A percentile compares a stretch with the other conserved stretches of the same genome.
Conservation (phyloP, 2,888 invertebrate species). For the Sarcophaga subvicina region DNA sequence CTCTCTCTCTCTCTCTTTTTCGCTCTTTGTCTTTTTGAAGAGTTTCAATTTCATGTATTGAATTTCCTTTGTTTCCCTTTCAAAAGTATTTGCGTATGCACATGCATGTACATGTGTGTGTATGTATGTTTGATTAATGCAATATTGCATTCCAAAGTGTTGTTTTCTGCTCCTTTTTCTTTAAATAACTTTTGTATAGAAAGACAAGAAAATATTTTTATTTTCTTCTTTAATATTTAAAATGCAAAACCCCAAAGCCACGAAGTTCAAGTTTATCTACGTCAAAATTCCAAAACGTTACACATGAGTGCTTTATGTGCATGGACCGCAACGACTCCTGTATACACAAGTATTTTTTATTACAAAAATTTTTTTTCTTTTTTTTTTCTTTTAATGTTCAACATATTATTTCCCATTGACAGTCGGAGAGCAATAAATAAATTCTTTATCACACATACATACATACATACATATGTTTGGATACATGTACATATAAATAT, state of each 20-base stretch:
- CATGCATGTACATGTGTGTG: not conserved
- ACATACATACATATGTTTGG: not conserved
- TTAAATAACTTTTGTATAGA: not conserved
- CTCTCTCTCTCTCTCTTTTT: constrained; percentile 34
- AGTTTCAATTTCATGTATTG: constrained; percentile 60
- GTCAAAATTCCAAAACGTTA: constrained; percentile 66
- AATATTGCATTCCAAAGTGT: constrained; percentile 64
- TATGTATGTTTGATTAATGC: constrained; percentile 20
- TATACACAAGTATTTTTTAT: not conserved
- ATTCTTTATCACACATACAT: not conserved
- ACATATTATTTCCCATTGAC: not conserved
- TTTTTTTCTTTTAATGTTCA: not conserved
- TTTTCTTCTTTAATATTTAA: not conserved
- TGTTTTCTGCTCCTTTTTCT: constrained; percentile 31
- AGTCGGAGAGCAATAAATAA: constrained; percentile 10
- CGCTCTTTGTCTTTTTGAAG: not conserved
- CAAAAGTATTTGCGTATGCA: constrained; percentile 32
- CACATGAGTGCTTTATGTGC: constrained; percentile 58
- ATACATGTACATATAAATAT: not conserved
- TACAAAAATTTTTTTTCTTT: not conserved
- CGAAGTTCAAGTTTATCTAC: constrained; percentile 67
- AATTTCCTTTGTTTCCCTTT: constrained; percentile 69
- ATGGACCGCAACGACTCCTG: constrained; percentile 62
- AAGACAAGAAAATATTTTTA: not conserved
- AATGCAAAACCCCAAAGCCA: constrained; percentile 60